Evolutionary conservation across 2,797 vertebrate genomes (phyloP).

Genomic region (Acrossocheilus wenchowensis): DNA sequence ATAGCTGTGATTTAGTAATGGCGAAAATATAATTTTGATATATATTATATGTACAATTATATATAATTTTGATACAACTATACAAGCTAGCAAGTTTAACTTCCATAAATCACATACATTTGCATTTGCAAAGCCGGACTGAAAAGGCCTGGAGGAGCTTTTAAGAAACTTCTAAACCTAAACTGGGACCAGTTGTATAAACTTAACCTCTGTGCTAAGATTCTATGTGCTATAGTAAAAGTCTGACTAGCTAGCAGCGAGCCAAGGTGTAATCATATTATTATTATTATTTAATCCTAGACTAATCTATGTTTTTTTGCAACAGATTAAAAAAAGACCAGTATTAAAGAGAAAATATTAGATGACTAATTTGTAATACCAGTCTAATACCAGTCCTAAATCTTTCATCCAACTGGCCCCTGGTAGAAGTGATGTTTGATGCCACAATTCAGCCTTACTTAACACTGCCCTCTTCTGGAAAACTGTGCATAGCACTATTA

Average conservation of each 20-base stretch:
- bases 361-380: neutral
- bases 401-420: neutral
- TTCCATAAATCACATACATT: neutral
- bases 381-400: neutral
- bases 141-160: neutral
- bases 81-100: neutral
- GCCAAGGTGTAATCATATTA: neutral
- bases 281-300: too few species aligned
- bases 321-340: neutral
- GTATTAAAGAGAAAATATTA: neutral
- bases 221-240: neutral
- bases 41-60: too few species aligned
- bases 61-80: neutral
- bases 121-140: neutral
- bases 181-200: neutral
- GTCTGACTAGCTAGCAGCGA: too few species aligned
- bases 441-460: neutral
- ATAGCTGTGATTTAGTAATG: neutral
- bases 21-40: neutral
- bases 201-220: neutral
- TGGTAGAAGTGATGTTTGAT: neutral
- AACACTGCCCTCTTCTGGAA: conserved; percentile 35
- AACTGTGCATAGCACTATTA: neutral
- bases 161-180: neutral
- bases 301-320: neutral